These are phyloP conservation scores for Mythimna impura DNA, from an alignment of 2,888 invertebrate genomes.

Conservation along the genomic window DNA sequence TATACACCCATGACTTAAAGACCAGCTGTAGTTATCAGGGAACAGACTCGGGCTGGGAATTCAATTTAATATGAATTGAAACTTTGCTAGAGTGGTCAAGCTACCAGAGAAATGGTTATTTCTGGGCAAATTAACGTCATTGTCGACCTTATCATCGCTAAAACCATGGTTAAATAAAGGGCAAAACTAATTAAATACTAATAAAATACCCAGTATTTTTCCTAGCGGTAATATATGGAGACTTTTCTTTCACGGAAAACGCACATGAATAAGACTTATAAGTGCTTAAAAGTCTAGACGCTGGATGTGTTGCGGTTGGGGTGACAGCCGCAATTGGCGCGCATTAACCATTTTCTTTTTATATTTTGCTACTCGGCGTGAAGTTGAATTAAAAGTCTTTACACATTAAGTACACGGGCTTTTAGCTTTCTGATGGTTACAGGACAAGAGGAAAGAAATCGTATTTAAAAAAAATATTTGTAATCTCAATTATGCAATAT, in stretches of 20 bases:
- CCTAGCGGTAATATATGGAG: not conserved
- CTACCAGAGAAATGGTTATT: no score
- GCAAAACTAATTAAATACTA: no score
- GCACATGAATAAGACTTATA: conserved; percentile 42
- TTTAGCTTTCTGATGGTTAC: not conserved
- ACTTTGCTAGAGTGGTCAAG: no score
- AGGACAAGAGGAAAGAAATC: not conserved
- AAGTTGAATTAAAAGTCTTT: conserved; percentile 22
- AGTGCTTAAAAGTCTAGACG: conserved; percentile 54
- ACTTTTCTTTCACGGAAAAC: conserved; percentile 38
- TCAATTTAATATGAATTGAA: no score
- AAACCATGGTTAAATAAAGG: no score
- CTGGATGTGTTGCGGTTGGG: conserved; percentile 47
- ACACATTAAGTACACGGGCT: not conserved
- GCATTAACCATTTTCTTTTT: conserved; percentile 52
- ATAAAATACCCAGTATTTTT: no score
- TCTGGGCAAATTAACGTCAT: no score
- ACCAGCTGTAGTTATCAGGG: no score
- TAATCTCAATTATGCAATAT: no score
- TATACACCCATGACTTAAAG: no score
- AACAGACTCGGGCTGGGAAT: no score
- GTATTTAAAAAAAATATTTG: not conserved
- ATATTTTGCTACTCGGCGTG: conserved; percentile 26
- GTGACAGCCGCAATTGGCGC: conserved; percentile 55
- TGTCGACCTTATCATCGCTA: no score